These are phyloP conservation scores for Drosophila eohydei DNA, from an alignment of 2,888 invertebrate species.

Conservation along the genomic window DNA sequence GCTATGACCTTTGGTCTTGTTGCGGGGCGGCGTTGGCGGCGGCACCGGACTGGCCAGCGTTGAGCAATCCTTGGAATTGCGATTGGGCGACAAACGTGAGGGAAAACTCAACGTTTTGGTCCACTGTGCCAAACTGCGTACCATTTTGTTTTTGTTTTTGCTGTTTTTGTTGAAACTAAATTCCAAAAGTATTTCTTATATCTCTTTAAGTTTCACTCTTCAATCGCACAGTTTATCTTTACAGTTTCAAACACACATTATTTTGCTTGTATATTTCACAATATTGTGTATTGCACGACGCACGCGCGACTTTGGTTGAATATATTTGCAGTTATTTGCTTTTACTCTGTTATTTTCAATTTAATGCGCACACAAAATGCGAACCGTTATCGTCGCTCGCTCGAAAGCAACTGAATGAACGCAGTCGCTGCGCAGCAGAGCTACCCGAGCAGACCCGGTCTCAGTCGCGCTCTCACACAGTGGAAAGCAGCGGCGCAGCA, in stretches of 20 bases:
- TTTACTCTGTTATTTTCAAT: constrained; percentile 3
- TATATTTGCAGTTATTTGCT: constrained; percentile 24
- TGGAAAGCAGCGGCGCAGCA: neutral
- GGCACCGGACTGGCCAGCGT: constrained; percentile 83
- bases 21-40: constrained; percentile 88
- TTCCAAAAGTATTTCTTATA: constrained; percentile 63
- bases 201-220: constrained; percentile 7
- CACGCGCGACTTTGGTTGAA: constrained; percentile 62
- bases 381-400: constrained; percentile 73
- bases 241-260: constrained; percentile 48
- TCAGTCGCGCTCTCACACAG: constrained; percentile 10
- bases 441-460: constrained; percentile 39
- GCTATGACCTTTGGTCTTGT: constrained; percentile 85
- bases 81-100: constrained; percentile 92
- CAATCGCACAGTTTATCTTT: constrained; percentile 36
- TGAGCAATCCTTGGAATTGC: constrained; percentile 89
- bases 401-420: constrained; percentile 78
- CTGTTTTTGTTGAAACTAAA: constrained; percentile 57
- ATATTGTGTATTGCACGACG: constrained; percentile 48
- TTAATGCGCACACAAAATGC: constrained; percentile 31
- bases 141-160: constrained; percentile 86
- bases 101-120: constrained; percentile 96
- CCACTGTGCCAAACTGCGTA: constrained; percentile 95
- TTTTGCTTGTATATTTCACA: constrained; percentile 46
- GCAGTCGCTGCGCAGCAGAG: constrained; percentile 50